Conservation (phyloP, 2,113 vertebrate genomes). For the Equus przewalskii region DNA sequence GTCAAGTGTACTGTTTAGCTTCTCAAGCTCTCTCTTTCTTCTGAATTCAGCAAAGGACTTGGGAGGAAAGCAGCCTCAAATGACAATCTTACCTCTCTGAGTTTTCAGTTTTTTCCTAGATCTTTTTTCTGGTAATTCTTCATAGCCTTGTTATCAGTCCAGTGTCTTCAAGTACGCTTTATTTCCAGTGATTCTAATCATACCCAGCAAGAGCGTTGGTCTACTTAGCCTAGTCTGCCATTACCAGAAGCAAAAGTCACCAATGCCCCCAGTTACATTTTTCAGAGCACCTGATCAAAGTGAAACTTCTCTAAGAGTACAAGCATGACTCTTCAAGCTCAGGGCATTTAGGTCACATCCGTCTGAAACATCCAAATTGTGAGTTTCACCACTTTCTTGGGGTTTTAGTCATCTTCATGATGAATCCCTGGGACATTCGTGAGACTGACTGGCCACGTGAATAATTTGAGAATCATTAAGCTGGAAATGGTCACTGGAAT, state of each 20-base stretch:
- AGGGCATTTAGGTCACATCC: neutral
- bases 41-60: neutral
- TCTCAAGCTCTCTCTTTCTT: neutral
- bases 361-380: neutral
- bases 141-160: neutral
- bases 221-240: neutral
- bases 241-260: neutral
- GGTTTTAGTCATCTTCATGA: neutral
- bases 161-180: neutral
- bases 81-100: neutral
- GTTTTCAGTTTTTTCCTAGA: neutral
- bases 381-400: neutral
- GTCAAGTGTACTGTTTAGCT: neutral
- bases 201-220: neutral
- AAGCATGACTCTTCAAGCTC: neutral
- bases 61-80: neutral
- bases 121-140: neutral
- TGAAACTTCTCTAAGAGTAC: neutral
- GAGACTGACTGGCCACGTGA: neutral
- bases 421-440: neutral
- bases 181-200: neutral
- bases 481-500: neutral
- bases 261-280: neutral
- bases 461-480: slow-evolving; percentile 48
- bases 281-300: neutral